phyloP scores from a whole-genome alignment of 2,888 invertebrate genomes.

The Tiphia femorata region DNA sequence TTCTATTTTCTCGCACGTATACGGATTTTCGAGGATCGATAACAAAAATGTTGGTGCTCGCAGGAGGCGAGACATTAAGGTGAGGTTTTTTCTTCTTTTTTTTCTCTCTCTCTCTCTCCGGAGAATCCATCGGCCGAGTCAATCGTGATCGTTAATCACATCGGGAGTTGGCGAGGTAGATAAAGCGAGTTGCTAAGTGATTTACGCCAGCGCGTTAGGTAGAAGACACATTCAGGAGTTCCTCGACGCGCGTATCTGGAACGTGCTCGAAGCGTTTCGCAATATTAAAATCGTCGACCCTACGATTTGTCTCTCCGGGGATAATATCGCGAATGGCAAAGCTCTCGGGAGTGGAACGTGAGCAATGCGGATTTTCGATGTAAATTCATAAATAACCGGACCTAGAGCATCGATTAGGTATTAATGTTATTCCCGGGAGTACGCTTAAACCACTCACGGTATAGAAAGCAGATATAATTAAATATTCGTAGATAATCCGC shows the following conservation, averaged over 20 bases:
- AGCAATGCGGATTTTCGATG: too few relatives aligned
- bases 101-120: background rate
- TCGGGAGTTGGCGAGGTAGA: slow-evolving; percentile 23
- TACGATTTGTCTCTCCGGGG: background rate
- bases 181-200: slow-evolving; percentile 22
- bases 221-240: slow-evolving; percentile 1
- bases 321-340: background rate
- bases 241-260: slow-evolving; percentile 16
- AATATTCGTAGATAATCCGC: too few relatives aligned
- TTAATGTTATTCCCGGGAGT: background rate
- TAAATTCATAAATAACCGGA: background rate
- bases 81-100: too few relatives aligned
- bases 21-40: background rate
- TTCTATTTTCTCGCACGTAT: too few relatives aligned
- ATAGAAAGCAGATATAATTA: background rate
- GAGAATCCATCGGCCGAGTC: background rate
- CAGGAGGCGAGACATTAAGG: too few relatives aligned
- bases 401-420: background rate
- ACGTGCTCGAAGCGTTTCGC: background rate
- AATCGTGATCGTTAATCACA: slow-evolving; percentile 40
- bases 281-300: slow-evolving; percentile 16
- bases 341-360: background rate
- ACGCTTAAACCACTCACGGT: background rate
- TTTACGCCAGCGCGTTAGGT: slow-evolving; percentile 22
- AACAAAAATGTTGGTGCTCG: too few relatives aligned